Evolutionary conservation across 2,888 invertebrate species (phyloP).

Genomic region (Pandemis cinnamomeana): DNA sequence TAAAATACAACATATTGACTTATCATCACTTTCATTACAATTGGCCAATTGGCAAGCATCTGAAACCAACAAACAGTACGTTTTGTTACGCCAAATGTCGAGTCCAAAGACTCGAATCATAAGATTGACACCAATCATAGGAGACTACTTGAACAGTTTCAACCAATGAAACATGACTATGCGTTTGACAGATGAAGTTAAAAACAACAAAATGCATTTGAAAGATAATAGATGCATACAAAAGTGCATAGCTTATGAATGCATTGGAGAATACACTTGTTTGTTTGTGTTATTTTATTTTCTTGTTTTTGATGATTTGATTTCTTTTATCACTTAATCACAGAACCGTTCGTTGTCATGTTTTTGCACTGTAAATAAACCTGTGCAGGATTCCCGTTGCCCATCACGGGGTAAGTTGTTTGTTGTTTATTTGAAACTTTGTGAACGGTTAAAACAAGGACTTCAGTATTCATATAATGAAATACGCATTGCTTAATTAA

Average conservation of each 20-base stretch:
- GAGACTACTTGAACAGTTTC: neutral
- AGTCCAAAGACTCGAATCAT: neutral
- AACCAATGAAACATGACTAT: neutral
- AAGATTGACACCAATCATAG: slow-evolving; percentile 14
- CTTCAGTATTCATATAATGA: slow-evolving; percentile 22
- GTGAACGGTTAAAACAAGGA: slow-evolving; percentile 44
- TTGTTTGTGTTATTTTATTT: slow-evolving; percentile 40
- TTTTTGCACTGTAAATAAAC: slow-evolving; percentile 21
- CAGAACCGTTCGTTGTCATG: slow-evolving; percentile 26
- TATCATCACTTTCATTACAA: neutral
- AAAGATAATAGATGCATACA: slow-evolving; percentile 38
- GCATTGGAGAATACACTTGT: slow-evolving; percentile 31
- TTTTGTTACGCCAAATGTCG: neutral
- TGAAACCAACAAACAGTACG: neutral
- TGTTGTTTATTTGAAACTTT: slow-evolving; percentile 45
- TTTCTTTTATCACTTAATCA: slow-evolving; percentile 23
- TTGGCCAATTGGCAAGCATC: slow-evolving; percentile 20
- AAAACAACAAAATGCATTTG: slow-evolving; percentile 38
- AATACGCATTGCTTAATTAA: slow-evolving; percentile 33
- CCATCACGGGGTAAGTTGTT: slow-evolving; percentile 42
- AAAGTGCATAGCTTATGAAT: slow-evolving; percentile 39
- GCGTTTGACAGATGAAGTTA: slow-evolving; percentile 13
- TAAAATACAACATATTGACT: neutral
- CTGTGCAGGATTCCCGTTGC: slow-evolving; percentile 33
- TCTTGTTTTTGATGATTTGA: slow-evolving; percentile 26